Base-by-base conservation (phyloP, 2,888 invertebrate species). In the Synanthedon andrenaeformis region DNA sequence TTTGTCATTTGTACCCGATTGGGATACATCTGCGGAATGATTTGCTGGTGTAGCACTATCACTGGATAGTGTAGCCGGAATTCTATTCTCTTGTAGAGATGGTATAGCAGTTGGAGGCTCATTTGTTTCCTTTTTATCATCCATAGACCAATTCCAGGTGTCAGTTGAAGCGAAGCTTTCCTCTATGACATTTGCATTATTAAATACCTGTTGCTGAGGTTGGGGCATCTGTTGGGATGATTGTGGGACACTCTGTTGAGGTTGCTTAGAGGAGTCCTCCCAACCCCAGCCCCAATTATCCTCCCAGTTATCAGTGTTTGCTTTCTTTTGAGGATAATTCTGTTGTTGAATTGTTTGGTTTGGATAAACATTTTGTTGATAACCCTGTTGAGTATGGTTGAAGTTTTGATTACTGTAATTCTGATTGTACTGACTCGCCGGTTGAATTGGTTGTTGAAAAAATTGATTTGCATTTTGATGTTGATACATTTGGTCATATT, bases 71-170 rank as follows among this genome's bases (percentile, higher is more conserved):
- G 55, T 56, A 41, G 65, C 58, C 1, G 63, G 57, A 35, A 65
- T 64, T 51, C 58, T 59, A 54, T 58, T 67, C 10, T 67, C 66
- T 48, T 69, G 63, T 49, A 63, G 62, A n/a, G 59, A 17, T n/a
- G 59, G 53, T 41, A 59, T 35, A 13, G 56, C 51, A 11, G 58
- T 45, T n/a, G 50, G 23, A 55, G 53, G 11, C 35, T 70, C 66
- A 51, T 67, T 66, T 10, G 55, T 55, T 41, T 77, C 75, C 51
- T 77, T 76, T 56, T 79, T 82, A 10, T 89, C 89, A 53, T 90
- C 90, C 63, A 83, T 78, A 4, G 88, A 75, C 91, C 91, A 92
- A 67, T 90, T 90, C 92, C 92, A 92, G 49, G 86, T 83, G 59
- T 90, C 89, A 19, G 76, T 79, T 8, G 83, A 74, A 13, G 76